These are phyloP conservation scores for Drosophila nigromelanica DNA, from an alignment of 1,140 invertebrate species.

Conservation along the genomic window DNA sequence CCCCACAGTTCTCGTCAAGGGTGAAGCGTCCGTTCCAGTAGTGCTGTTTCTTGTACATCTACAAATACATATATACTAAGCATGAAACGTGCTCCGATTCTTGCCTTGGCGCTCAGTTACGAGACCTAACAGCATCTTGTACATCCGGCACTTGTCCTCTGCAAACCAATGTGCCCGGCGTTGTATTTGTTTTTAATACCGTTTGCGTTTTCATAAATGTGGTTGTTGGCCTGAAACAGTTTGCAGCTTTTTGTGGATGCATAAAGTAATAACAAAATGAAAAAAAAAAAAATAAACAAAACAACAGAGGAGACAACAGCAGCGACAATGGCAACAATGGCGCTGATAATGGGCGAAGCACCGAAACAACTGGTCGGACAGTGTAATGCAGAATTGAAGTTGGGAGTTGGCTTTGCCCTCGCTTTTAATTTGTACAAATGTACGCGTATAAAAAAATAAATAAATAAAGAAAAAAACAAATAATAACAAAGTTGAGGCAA, in stretches of 20 bases:
- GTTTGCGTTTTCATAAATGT: constrained; percentile 67
- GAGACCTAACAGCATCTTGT: constrained; percentile 46
- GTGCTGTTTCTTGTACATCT: constrained; percentile 12
- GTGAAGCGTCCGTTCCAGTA: constrained; percentile 14
- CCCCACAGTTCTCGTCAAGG: constrained; percentile 15
- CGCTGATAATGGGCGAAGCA: constrained; percentile 36
- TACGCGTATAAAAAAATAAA: constrained; percentile 24
- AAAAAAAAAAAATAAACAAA: neutral
- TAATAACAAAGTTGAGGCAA: constrained; percentile 28
- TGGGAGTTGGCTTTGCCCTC: constrained; percentile 34
- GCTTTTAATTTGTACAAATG: constrained; percentile 64
- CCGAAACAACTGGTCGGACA: constrained; percentile 1
- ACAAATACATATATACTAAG: constrained; percentile 8
- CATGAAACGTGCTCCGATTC: constrained; percentile 35
- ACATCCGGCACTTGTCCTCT: constrained; percentile 20
- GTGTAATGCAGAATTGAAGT: constrained; percentile 5
- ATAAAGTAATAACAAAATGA: constrained; percentile 30
- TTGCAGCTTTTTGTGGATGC: constrained; percentile 37
- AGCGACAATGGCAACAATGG: constrained; percentile 24
- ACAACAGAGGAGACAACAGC: neutral
- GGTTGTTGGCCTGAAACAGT: neutral
- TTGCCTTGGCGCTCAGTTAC: constrained; percentile 14
- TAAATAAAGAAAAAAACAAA: constrained; percentile 25
- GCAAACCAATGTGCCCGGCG: constrained; percentile 6
- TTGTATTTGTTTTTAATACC: constrained; percentile 69